Evolutionary conservation across 2,113 vertebrate genomes (phyloP).

Genomic region (Gopherus evgoodei): DNA sequence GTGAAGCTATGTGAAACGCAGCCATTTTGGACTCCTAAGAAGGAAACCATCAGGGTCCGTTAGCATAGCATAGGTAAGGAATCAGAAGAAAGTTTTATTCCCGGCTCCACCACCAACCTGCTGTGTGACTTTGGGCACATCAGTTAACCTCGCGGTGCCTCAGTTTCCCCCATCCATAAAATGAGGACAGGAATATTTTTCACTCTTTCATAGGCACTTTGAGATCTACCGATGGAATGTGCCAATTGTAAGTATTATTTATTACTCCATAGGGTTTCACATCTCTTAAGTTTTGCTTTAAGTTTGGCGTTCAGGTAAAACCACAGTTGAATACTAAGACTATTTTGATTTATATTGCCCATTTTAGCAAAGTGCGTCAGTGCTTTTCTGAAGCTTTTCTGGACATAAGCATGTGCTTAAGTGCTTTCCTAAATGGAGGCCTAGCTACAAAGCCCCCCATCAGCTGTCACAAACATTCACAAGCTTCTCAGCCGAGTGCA

Average conservation of each 20-base stretch:
- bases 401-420: not conserved
- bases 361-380: not conserved
- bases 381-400: not conserved
- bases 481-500: not conserved
- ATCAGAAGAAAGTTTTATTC: accelerated
- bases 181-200: not conserved
- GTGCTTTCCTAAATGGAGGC: not conserved
- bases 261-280: not conserved
- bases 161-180: not conserved
- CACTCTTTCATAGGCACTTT: not conserved
- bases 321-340: not conserved
- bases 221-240: not conserved
- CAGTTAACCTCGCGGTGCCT: not conserved
- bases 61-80: not conserved
- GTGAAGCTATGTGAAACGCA: not conserved
- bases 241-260: not conserved
- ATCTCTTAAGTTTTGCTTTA: not conserved
- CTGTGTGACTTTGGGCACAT: not conserved
- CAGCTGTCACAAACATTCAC: not conserved
- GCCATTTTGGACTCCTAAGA: not conserved
- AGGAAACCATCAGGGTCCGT: not conserved
- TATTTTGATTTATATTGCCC: not conserved
- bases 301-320: not conserved
- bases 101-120: not conserved
- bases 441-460: not conserved